phyloP scores from a whole-genome alignment of 2,888 invertebrate genomes.

The Diarsia mendica region DNA sequence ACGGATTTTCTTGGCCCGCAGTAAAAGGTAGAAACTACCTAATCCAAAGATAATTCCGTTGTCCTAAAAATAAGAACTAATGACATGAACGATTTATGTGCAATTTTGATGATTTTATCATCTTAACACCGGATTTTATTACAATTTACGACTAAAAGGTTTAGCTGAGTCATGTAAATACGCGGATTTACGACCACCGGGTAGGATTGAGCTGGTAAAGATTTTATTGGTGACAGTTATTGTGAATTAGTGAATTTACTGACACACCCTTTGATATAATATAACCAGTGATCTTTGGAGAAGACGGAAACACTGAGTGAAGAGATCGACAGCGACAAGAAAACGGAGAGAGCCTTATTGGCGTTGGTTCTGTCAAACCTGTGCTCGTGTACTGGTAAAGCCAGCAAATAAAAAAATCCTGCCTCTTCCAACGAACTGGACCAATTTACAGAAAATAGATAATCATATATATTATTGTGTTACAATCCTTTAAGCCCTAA shows the following conservation, averaged over 20 bases:
- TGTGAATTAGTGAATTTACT: too few relatives aligned
- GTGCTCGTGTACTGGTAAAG: too few relatives aligned
- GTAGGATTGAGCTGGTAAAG: background rate
- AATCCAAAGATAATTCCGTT: background rate
- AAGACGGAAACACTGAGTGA: background rate
- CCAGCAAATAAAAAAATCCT: background rate
- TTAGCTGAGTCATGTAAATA: constrained; percentile 13
- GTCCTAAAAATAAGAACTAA: constrained; percentile 1
- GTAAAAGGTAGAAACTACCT: background rate
- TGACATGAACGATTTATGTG: background rate
- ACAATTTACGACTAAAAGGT: background rate
- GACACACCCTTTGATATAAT: background rate
- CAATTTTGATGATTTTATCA: background rate
- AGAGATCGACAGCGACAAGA: background rate
- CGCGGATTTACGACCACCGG: background rate
- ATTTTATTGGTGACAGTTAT: background rate
- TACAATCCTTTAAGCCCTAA: too few relatives aligned
- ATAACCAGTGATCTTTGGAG: background rate
- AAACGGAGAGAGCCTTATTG: too few relatives aligned
- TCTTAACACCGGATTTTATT: background rate
- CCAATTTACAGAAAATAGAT: too few relatives aligned
- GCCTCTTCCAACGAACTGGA: background rate
- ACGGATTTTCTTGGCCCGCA: background rate
- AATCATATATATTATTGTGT: too few relatives aligned
- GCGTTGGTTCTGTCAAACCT: too few relatives aligned